Evolutionary conservation across 1,140 invertebrate genomes (phyloP), one percentile per base, ranked within the genome.

Genomic region (Pseudomyrmex flavicornis): DNA sequence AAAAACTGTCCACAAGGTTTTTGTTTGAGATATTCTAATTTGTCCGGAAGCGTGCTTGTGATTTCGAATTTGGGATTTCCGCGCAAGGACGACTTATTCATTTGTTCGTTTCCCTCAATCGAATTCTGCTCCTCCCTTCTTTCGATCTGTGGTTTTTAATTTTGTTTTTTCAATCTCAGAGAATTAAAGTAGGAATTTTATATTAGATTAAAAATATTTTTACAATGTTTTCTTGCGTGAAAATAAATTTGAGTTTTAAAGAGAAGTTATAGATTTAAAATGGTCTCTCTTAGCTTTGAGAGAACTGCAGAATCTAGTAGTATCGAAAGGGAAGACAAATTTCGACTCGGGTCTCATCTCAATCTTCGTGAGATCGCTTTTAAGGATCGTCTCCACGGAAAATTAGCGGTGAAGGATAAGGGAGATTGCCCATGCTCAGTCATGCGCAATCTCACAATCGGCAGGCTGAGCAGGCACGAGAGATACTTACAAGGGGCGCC

Each of bases 401-500:
- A 65, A 54, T 59, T 72, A 72, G 56, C 50, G 50, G 50, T 77
- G n/a, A 48, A 50, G 76, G 65, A 79, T 66, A 59, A 70, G 35
- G 35, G 35, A 35, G 17, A 44, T 80, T 46, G 76, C 35, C 35
- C 35, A 59, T 72, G 76, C 52, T 70, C 76, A 80, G 76, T 54
- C 76, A 72, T 80, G 76, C 76, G 76, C 76, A 72, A 72, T 66
- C 76, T 80, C 65, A 20, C 54, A 59, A 58, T 50, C 68, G 68
- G 46, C 61, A 62, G 17, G 46, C 20, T 74, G 65, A 26, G 35
- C 63, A 52, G 20, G 26, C 26, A 26, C 26, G 26, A 22, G 69
- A 10, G 69, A 10, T 66, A 93, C 95, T 95, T 91, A 95, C 95
- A 94, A 95, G 94, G 89, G 95, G 95, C 92, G 95, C 93, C 92